Evolutionary conservation across 2,888 invertebrate genomes (phyloP), one percentile per base, ranked within the genome.

Genomic region (Electrophaes corylata): DNA sequence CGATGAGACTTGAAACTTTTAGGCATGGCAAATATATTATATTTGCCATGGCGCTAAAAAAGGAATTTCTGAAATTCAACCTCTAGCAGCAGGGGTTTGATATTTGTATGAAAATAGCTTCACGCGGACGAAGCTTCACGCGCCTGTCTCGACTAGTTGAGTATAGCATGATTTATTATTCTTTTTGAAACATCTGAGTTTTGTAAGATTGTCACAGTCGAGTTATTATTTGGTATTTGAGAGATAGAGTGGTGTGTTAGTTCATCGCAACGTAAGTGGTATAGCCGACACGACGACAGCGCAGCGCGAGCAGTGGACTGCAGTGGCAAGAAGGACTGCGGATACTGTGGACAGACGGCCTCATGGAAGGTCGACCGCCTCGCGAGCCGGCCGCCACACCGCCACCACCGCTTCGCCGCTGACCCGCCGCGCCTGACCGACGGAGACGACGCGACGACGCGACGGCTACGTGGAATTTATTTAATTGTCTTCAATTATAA

Each of bases 311-410:
- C 44, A 47, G 50, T 50, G 40, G 35, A n/a, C n/a, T n/a, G n/a
- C n/a, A 37, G 51, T 51, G 43, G 37, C 48, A 31, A 48, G 33
- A 37, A 18, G 40, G 33, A 80, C 79, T 83, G 84, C 80, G 83
- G 83, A 82, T 69, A 65, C 23, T 14, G 64, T 67, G 82, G 69
- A 60, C 63, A 64, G 69, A 83, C 86, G 91, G 88, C 91, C 91
- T 89, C 88, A 85, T 75, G 86, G 90, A 91, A 91, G 91, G 91
- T 90, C 91, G 89, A 84, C 88, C 73, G 86, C 87, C 87, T 82
- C 73, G 66, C 72, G 10, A 12, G 14, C 37, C 68, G 66, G 57
- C 26, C 26, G 26, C n/a, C n/a, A n/a, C n/a, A n/a, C n/a, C n/a
- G n/a, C n/a, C n/a, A n/a, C n/a, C 26, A 2, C 35, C 35, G 35